Evolutionary conservation across 2,888 invertebrate genomes (phyloP), one percentile per base, ranked within the genome.

Genomic region (Xylophagus ater): DNA sequence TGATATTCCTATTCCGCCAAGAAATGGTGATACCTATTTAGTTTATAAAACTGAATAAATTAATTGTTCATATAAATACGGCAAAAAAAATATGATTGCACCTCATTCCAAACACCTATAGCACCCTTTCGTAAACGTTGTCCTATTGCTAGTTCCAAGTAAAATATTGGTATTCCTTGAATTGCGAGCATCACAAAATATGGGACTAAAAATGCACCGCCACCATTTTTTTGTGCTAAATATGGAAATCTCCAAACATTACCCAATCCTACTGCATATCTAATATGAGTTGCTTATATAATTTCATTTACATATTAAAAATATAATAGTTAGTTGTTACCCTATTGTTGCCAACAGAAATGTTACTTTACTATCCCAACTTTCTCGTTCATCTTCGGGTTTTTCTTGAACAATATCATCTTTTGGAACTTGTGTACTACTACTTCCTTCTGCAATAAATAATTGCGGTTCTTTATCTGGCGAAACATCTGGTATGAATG

Each of bases 171-270:
- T 52, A 96, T 86, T 1, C 94, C 96, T 60, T 93, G 92, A 47
- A 93, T 79, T 17, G 84, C 81, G 57, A 93, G 63, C 92, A 94
- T 94, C 47, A 94, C 84, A 57, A 93, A 85, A 66, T 94, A 96
- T 0, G 94, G 94, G 51, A 96, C 92, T 45, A 96, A 68, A 60
- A 96, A 96, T n/a, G 94, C 94, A 15, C 94, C 92, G 40, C 92
- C 92, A 1, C 92, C 92, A 56, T 90, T 90, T 62, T 92, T 92
- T 59, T 93, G 92, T 0, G 92, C 90, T 48, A 93, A 68, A 64
- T 93, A 93, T 0, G 93, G 93, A 64, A 93, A 93, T 49, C 93
- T 73, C 93, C 93, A 93, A 1, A 92, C 92, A 56, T 93, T 93
- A 4, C 93, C 93, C 28, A 93, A 70, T 1, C 93, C 93, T 2